Evolutionary conservation across 2,888 invertebrate genomes (phyloP).

Genomic region (Limenitis camilla): DNA sequence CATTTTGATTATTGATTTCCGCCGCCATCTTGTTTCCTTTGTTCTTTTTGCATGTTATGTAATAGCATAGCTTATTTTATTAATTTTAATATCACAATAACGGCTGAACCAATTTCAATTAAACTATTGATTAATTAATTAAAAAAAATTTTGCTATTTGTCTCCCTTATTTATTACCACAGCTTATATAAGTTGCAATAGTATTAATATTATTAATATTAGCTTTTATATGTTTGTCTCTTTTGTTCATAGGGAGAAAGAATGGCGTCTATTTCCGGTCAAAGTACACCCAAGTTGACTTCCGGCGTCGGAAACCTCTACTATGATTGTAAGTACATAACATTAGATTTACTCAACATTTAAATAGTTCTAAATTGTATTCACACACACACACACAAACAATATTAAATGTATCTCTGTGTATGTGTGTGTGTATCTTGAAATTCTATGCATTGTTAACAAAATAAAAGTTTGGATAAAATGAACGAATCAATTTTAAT

Average conservation of each 20-base stretch:
- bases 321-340: too few relatives aligned
- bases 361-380: too few relatives aligned
- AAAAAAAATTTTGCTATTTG: too few relatives aligned
- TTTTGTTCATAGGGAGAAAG: slow-evolving; percentile 52
- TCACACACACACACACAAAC: too few relatives aligned
- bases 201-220: neutral
- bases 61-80: slow-evolving; percentile 6
- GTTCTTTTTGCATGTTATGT: slow-evolving; percentile 23
- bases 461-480: too few relatives aligned
- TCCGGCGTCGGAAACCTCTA: slow-evolving; percentile 65
- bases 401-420: too few relatives aligned
- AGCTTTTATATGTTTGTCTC: slow-evolving; percentile 1
- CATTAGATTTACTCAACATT: too few relatives aligned
- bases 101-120: neutral
- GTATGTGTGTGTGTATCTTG: too few relatives aligned
- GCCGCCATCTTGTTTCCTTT: slow-evolving; percentile 37
- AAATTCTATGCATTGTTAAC: too few relatives aligned
- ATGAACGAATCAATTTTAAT: too few relatives aligned
- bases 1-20: slow-evolving; percentile 46
- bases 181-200: neutral
- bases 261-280: slow-evolving; percentile 64
- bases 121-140: too few relatives aligned
- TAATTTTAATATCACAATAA: neutral
- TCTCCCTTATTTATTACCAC: too few relatives aligned
- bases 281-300: slow-evolving; percentile 61